A percentile compares a stretch with the other conserved stretches of the same genome.
Evolutionary conservation across 2,797 vertebrate genomes (phyloP).

Genomic region (Morelia viridis): DNA sequence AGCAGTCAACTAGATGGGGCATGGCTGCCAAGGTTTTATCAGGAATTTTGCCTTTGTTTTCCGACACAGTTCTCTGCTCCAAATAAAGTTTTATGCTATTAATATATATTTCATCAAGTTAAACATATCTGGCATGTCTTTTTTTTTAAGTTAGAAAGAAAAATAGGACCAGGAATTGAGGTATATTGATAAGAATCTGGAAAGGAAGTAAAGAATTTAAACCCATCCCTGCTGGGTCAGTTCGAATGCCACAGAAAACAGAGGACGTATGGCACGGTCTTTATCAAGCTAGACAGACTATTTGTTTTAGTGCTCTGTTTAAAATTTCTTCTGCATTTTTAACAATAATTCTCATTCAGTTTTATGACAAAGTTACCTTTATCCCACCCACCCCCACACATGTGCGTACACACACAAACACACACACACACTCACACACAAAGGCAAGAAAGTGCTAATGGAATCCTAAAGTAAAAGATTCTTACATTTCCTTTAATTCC

Average conservation of each 20-base stretch:
- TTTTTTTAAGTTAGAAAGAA: constrained; percentile 61
- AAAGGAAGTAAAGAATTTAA: neutral
- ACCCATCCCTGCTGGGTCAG: neutral
- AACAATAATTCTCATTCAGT: neutral
- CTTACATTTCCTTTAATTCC: neutral
- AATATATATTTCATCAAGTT: constrained; percentile 49
- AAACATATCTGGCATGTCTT: constrained; percentile 50
- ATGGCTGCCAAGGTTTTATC: constrained; percentile 35
- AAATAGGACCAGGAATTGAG: constrained; percentile 41
- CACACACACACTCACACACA: neutral
- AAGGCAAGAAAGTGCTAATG: neutral
- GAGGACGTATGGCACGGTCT: neutral
- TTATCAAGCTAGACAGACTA: neutral
- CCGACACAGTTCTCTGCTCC: constrained; percentile 11
- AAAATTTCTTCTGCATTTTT: neutral
- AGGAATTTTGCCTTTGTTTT: constrained; percentile 57
- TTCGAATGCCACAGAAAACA: neutral
- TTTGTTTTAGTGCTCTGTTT: neutral
- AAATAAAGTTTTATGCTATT: constrained; percentile 55
- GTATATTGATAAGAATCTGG: constrained; percentile 28
- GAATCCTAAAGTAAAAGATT: neutral
- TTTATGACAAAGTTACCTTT: neutral
- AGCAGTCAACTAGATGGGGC: constrained; percentile 1
- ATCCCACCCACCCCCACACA: neutral
- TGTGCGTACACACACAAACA: too few relatives aligned